Base-by-base conservation (phyloP, 2,888 invertebrate species). In the Psylliodes chrysocephalus region DNA sequence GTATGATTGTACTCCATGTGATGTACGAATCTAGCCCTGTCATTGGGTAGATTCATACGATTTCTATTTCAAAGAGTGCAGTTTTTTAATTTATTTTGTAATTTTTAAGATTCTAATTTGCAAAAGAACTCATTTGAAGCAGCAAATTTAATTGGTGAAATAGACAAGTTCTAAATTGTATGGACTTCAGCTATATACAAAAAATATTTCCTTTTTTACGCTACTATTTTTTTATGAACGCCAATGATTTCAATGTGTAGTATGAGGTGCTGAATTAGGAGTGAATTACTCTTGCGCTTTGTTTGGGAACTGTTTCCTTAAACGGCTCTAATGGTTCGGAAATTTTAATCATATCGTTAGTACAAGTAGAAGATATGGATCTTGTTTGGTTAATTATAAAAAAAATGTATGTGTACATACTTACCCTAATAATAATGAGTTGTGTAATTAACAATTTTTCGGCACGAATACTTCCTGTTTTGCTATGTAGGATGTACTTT, bases 291-390 rank as follows among this genome's bases (percentile, higher is more conserved):
- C 8, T 2, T 6, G 22, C 22, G 22, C 33, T 33, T 2, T 33
- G 12, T 33, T 33, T 33, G 38, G 3, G 14, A 38, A 14, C 14
- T 46, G 46, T 46, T 46, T 25, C 46, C 46, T 46, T 46, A 46
- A 46, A 46, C 46, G 44, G 44, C 6, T 44, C 44, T 44, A 44
- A 44, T 18, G n/a, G 46, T 14, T 44, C 17, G 15, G 44, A 44
- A 44, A 17, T 19, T 2, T 44, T 44, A 44, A 44, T 22, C 8
- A 25, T 46, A 46, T 19, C 46, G 46, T 46, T 46, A 46, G 15
- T n/a, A 22, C 46, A 22, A 22, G 12, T 46, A n/a, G 8, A 12
- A 19, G 46, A 46, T 46, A 46, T 15, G 46, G 25, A 46, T 46
- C 46, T 46, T 12, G 38, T 14, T 38, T 38, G 2, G 14, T 12